A percentile compares a stretch with the other conserved stretches of the same genome.
phyloP scores from a whole-genome alignment of 2,888 invertebrate species.

The Nomada ruficornis region DNA sequence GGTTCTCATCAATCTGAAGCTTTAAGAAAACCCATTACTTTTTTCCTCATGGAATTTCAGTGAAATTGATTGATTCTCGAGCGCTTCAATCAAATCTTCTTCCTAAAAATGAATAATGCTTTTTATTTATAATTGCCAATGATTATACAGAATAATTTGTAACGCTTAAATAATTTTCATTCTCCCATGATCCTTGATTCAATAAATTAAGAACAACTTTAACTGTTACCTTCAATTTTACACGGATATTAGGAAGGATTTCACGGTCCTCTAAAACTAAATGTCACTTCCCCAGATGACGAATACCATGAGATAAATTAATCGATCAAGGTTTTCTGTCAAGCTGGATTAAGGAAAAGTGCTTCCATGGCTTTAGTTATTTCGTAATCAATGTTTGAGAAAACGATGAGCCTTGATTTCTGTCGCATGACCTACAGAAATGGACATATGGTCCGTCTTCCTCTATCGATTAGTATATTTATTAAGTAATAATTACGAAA shows the following conservation, averaged over 20 bases:
- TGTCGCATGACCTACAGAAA: not conserved
- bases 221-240: constrained; percentile 21
- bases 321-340: not conserved
- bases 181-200: constrained; percentile 1
- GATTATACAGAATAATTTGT: not conserved
- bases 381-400: not conserved
- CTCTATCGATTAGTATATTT: no score
- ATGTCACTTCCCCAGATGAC: not conserved
- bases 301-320: not conserved
- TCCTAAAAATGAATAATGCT: not conserved
- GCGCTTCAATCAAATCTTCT: not conserved
- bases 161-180: not conserved
- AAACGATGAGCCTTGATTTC: constrained; percentile 6
- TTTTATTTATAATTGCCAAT: not conserved
- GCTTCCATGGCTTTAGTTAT: not conserved
- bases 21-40: not conserved
- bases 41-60: not conserved
- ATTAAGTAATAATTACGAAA: no score
- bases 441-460: no score
- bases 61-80: constrained; percentile 1
- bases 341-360: not conserved
- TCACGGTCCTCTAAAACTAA: not conserved
- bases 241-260: not conserved
- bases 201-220: constrained; percentile 13
- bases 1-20: no score